These are phyloP conservation scores for Lissonota sp. DNA, from an alignment of 2,888 invertebrate genomes.

Conservation along the genomic window DNA sequence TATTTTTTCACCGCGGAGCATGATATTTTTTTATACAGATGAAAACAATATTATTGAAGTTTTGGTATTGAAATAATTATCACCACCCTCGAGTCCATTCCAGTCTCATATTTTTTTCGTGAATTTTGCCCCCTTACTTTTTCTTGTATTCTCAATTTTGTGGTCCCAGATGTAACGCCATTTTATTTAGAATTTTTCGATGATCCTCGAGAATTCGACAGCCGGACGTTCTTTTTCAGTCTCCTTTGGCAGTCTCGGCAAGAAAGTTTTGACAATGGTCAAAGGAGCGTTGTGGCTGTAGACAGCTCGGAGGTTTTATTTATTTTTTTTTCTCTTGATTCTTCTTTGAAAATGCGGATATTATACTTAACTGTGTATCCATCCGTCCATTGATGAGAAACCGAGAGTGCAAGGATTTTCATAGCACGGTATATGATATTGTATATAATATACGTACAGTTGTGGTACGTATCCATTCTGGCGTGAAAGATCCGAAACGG, in stretches of 20 bases:
- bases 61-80: no score
- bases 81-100: no score
- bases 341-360: conserved; percentile 46
- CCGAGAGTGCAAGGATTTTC: conserved; percentile 13
- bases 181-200: neutral
- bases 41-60: no score
- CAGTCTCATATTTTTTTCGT: no score
- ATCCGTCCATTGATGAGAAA: conserved; percentile 45
- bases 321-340: conserved; percentile 10
- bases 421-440: neutral
- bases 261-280: conserved; percentile 24
- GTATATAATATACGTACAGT: conserved; percentile 20
- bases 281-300: conserved; percentile 26
- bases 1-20: no score
- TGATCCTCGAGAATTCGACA: neutral
- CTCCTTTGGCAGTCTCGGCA: conserved; percentile 28
- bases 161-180: no score
- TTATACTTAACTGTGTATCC: conserved; percentile 53
- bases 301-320: conserved; percentile 24
- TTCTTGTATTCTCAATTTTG: no score
- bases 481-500: conserved; percentile 64
- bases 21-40: no score
- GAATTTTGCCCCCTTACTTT: no score
- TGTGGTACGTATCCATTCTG: conserved; percentile 53
- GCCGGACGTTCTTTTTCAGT: conserved; percentile 62